Conservation (phyloP, 2,113 vertebrate species). For the Indri indri region DNA sequence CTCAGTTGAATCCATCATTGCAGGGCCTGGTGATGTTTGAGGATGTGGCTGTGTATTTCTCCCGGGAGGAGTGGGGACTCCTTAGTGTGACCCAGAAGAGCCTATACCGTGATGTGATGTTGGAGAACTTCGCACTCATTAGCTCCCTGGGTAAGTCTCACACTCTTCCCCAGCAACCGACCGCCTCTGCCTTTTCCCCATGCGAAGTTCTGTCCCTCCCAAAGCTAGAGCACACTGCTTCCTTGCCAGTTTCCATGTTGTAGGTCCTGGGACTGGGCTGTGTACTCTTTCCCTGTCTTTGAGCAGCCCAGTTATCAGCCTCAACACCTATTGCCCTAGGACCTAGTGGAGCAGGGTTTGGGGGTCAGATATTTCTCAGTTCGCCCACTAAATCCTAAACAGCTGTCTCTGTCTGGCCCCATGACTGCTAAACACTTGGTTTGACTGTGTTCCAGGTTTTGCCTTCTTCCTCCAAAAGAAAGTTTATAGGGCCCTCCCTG, state of each 20-base stretch:
- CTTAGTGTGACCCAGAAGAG: constrained; percentile 34
- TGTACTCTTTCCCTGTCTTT: neutral
- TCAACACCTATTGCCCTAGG: neutral
- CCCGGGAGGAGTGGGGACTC: constrained; percentile 34
- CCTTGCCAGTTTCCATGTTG: neutral
- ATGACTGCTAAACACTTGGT: neutral
- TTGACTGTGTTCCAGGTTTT: neutral
- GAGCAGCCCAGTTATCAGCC: neutral
- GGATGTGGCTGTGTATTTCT: constrained; percentile 63
- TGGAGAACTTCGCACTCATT: constrained; percentile 46
- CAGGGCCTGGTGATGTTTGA: constrained; percentile 49
- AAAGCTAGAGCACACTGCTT: neutral
- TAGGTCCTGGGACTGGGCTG: neutral
- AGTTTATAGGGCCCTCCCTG: neutral
- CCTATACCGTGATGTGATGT: constrained; percentile 60
- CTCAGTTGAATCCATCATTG: neutral
- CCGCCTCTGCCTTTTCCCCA: neutral
- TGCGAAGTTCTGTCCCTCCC: neutral
- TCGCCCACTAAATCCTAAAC: neutral
- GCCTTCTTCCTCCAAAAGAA: neutral
- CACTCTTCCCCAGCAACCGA: too few relatives aligned
- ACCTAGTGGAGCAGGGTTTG: neutral
- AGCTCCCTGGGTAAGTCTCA: constrained; percentile 36
- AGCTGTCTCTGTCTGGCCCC: neutral
- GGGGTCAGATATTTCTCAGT: neutral